Evolutionary conservation across 2,797 vertebrate species (phyloP).

Genomic region (Pogonophryne albipinna): DNA sequence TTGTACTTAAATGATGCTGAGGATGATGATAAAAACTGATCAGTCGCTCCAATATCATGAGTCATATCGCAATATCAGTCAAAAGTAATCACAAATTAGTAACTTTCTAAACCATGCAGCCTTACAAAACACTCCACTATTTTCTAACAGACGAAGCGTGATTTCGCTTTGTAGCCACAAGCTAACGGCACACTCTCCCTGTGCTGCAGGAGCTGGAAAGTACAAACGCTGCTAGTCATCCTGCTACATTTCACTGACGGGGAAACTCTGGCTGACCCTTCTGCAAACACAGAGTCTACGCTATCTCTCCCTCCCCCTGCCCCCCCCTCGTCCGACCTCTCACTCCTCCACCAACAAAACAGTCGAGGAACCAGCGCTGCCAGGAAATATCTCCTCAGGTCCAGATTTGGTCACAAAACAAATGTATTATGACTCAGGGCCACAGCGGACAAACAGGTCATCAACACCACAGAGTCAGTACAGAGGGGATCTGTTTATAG

Average conservation of each 20-base stretch:
- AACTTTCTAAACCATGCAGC: too few relatives aligned
- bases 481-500: conserved; percentile 9
- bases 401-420: neutral
- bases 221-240: conserved; percentile 44
- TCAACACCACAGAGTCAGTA: conserved; percentile 3
- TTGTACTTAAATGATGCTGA: too few relatives aligned
- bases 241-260: conserved; percentile 44
- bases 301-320: conserved; percentile 48
- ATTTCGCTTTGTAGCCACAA: neutral
- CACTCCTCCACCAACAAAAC: conserved; percentile 28
- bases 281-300: conserved; percentile 33
- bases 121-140: too few relatives aligned
- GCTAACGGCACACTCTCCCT: conserved; percentile 12
- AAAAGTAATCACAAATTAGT: too few relatives aligned
- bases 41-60: too few relatives aligned
- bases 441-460: conserved; percentile 27
- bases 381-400: neutral
- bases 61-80: too few relatives aligned
- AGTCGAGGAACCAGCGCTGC: neutral
- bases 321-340: conserved; percentile 58
- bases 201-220: conserved; percentile 18
- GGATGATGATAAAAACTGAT: too few relatives aligned
- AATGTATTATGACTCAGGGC: conserved; percentile 20
- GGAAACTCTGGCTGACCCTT: conserved; percentile 69
- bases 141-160: neutral